Base-by-base conservation (phyloP, 1,140 invertebrate species). In the Drosophila mayri region DNA sequence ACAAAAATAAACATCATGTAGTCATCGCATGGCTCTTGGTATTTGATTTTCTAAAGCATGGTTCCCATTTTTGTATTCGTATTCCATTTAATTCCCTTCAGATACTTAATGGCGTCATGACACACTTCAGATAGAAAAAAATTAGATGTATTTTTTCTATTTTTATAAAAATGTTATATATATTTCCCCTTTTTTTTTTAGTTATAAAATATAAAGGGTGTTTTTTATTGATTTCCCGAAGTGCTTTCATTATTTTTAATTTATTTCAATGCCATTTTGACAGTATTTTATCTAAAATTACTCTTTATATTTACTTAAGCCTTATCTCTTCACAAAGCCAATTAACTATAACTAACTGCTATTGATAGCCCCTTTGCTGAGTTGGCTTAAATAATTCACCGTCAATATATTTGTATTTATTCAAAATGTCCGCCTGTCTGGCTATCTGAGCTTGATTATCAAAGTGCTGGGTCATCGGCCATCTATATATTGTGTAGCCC, bases 1-100 rank as follows among this genome's bases (percentile, higher is more conserved):
- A 76, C 73, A 65, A 75, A 75, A 65, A 76, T 54, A 76, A 76
- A 76, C 41, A 76, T 18, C 62, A 76, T 76, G 72, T 76, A 76
- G 74, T 76, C 74, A 76, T 76, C 74, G 50, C 72, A 76, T 76
- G 72, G 47, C 49, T 40, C 50, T 38, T 16, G 64, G 43, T 54
- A 54, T 35, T 52, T 52, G 55, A 12, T 58, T 57, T 40, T 64
- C 62, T 64, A 61, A 20, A 25, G 62, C 35, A 37, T 44, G 41
- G 37, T 37, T 52, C 12, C 60, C 65, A 44, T 22, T 57, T 44
- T 44, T 58, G 28, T 61, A 61, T 61, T 32, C 40, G 32, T 43
- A 57, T 35, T 61, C 16, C 18, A 37, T 57, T 40, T 25, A 25
- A 61, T 61, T 64, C 55, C 62, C 25, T 40, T 63, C 8, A 35